Percentiles rank a stretch among this genome's conserved stretches.
Evolutionary conservation across 2,113 vertebrate species (phyloP).

Genomic region (Macaca mulatta): DNA sequence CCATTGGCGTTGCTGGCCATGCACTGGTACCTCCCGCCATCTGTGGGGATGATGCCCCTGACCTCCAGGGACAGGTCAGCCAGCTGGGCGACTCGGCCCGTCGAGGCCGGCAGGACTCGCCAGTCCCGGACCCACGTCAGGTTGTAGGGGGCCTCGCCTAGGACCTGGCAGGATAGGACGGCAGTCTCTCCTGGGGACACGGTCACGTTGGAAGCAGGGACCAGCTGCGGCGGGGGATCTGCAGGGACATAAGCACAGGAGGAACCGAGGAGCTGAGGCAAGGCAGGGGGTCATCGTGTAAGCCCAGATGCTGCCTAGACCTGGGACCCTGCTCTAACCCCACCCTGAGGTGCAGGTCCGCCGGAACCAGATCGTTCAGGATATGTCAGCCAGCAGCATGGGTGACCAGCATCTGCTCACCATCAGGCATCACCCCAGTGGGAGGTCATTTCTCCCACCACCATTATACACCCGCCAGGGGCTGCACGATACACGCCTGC

Average conservation of each 20-base stretch:
- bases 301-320: background rate
- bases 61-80: conserved; percentile 88
- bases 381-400: fast-evolving
- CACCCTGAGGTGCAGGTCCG: background rate
- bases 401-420: background rate
- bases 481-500: fast-evolving
- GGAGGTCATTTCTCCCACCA: fast-evolving
- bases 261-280: background rate
- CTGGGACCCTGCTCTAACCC: background rate
- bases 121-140: conserved; percentile 90
- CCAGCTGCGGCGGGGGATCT: conserved; percentile 90
- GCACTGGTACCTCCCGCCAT: conserved; percentile 89
- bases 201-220: conserved; percentile 86
- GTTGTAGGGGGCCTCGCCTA: conserved; percentile 88
- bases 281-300: background rate
- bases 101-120: conserved; percentile 43
- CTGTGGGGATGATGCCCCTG: conserved; percentile 74
- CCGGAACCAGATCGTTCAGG: background rate
- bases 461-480: background rate
- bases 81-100: conserved; percentile 82
- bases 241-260: background rate
- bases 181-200: conserved; percentile 85
- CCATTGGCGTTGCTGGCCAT: conserved; percentile 85
- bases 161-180: conserved; percentile 87
- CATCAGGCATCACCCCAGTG: fast-evolving